Conservation (phyloP, 2,888 invertebrate genomes). For the Caenorhabditis virilis region DNA sequence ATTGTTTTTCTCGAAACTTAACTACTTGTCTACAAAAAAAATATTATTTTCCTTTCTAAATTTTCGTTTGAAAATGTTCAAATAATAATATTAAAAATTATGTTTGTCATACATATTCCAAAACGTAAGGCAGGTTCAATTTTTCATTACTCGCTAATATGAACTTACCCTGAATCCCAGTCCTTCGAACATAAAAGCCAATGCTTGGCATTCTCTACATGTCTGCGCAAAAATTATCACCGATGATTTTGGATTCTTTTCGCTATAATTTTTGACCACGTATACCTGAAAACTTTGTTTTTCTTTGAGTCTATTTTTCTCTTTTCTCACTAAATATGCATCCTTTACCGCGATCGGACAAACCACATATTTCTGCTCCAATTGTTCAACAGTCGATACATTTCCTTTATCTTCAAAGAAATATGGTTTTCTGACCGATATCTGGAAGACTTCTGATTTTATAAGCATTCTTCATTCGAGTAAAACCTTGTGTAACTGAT, state of each 20-base stretch:
- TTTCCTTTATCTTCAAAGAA: conserved; percentile 74
- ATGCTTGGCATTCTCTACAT: conserved; percentile 73
- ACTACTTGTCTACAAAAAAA: background rate
- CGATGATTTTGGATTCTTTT: conserved; percentile 79
- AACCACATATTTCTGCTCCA: conserved; percentile 84
- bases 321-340: conserved; percentile 55
- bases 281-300: conserved; percentile 41
- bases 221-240: conserved; percentile 93
- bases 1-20: too few species aligned
- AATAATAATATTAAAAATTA: too few species aligned
- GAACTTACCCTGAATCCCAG: conserved; percentile 61
- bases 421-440: conserved; percentile 70
- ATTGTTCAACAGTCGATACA: conserved; percentile 76
- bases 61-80: conserved; percentile 9
- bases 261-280: conserved; percentile 76
- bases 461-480: background rate
- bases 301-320: background rate
- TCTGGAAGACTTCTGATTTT: conserved; percentile 12
- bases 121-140: too few species aligned
- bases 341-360: conserved; percentile 84
- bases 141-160: background rate
- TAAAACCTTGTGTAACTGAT: conserved; percentile 75
- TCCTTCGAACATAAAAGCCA: conserved; percentile 65
- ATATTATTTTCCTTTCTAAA: conserved; percentile 8
- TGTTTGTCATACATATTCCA: background rate